Conservation (phyloP, 2,888 invertebrate species). For the Parnassius orleans region DNA sequence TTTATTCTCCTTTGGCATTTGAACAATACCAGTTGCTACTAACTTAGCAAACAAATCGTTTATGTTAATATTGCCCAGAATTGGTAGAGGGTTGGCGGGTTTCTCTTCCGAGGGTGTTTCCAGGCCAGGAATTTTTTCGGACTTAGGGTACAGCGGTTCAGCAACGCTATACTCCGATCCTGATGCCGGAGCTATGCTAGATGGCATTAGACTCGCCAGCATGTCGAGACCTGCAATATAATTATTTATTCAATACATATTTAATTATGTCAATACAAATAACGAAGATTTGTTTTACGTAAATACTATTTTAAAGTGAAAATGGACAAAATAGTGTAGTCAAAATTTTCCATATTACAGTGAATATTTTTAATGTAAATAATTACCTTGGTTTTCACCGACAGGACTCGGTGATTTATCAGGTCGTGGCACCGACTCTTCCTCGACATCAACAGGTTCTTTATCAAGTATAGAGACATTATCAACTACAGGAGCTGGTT, state of each 20-base stretch:
- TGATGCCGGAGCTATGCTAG: conserved; percentile 80
- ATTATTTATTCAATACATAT: background rate
- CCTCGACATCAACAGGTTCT: conserved; percentile 37
- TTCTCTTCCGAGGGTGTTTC: conserved; percentile 58
- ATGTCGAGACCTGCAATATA: conserved; percentile 80
- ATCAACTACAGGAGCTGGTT: conserved; percentile 39
- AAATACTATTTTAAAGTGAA: too few species aligned
- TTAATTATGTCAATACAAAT: too few species aligned
- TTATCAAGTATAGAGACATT: background rate
- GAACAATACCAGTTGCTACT: conserved; percentile 85
- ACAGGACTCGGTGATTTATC: conserved; percentile 65
- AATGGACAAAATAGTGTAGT: too few species aligned
- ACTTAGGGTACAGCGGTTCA: conserved; percentile 58
- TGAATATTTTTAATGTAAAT: conserved; percentile 7
- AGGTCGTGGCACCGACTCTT: conserved; percentile 40
- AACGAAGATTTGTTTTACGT: too few species aligned
- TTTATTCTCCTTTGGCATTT: conserved; percentile 42
- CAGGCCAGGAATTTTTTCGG: conserved; percentile 64
- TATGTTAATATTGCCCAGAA: conserved; percentile 83
- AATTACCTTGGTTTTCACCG: conserved; percentile 61
- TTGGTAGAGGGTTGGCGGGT: conserved; percentile 48
- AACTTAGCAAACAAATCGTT: conserved; percentile 92
- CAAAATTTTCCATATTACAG: too few species aligned
- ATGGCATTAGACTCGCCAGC: conserved; percentile 83
- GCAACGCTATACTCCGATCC: conserved; percentile 80